Conservation (phyloP, 2,888 invertebrate species). For the Hirudinaria manillensis region DNA sequence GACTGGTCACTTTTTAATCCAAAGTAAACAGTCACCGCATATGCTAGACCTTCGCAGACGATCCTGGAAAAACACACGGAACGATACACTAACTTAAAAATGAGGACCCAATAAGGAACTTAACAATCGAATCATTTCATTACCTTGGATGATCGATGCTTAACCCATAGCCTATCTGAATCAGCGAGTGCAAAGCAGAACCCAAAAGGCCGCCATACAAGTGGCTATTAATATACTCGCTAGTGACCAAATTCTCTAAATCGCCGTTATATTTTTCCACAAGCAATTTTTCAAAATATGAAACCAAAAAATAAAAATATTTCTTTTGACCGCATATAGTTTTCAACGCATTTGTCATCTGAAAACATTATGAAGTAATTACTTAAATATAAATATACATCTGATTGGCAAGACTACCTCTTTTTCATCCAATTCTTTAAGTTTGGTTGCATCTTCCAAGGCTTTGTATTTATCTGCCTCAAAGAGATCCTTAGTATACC, state of each 20-base stretch:
- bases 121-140: background rate
- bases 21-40: background rate
- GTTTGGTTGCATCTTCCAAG: background rate
- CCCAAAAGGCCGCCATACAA: background rate
- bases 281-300: background rate
- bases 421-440: background rate
- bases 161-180: background rate
- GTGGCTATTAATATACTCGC: background rate
- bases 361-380: background rate
- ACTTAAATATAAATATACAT: background rate
- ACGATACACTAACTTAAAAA: background rate
- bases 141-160: background rate
- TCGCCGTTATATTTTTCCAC: background rate
- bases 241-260: background rate
- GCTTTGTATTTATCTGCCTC: background rate
- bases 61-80: background rate
- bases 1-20: background rate
- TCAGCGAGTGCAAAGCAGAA: conserved; percentile 1
- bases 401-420: background rate
- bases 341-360: background rate
- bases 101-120: too few relatives aligned
- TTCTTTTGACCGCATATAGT: background rate
- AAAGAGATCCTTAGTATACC: background rate
- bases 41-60: conserved; percentile 1
- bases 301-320: conserved; percentile 10